Evolutionary conservation across 2,797 vertebrate genomes (phyloP).

Genomic region (Hydrocynus forskahlii): DNA sequence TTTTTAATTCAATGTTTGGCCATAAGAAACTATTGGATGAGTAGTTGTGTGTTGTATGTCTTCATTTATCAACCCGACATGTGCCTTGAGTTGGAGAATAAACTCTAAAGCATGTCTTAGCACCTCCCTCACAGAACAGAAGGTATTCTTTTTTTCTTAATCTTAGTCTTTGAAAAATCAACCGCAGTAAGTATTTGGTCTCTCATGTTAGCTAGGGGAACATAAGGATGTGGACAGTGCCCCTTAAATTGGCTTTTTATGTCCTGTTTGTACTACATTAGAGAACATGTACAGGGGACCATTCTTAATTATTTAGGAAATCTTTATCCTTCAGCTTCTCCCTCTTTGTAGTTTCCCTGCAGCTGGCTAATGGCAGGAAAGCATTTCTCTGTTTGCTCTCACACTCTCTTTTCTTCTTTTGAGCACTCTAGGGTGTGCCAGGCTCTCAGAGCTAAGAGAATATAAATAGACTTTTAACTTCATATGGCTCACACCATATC

Average conservation of each 20-base stretch:
- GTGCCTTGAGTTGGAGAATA: too few relatives aligned
- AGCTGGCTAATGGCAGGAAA: not conserved
- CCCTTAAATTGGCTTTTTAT: not conserved
- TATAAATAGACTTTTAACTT: conserved; percentile 52
- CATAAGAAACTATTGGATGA: too few relatives aligned
- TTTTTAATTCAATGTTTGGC: too few relatives aligned
- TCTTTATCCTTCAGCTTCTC: not conserved
- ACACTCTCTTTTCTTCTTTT: conserved; percentile 10
- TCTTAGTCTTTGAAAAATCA: not conserved
- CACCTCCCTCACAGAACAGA: too few relatives aligned
- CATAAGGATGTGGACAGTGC: not conserved
- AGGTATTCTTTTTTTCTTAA: not conserved
- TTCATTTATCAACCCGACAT: too few relatives aligned
- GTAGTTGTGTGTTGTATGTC: too few relatives aligned
- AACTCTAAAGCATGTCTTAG: too few relatives aligned
- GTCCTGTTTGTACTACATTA: not conserved
- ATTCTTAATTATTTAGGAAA: conserved; percentile 10
- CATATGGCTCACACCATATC: not conserved
- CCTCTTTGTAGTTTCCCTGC: not conserved
- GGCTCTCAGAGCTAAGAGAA: conserved; percentile 20
- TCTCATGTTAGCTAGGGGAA: not conserved
- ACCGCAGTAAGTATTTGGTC: not conserved
- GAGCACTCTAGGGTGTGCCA: conserved; percentile 23
- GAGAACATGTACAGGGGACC: not conserved
- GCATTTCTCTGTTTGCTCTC: not conserved